Evolutionary conservation across 2,888 invertebrate species (phyloP).

Genomic region (Tachystola acroxantha): DNA sequence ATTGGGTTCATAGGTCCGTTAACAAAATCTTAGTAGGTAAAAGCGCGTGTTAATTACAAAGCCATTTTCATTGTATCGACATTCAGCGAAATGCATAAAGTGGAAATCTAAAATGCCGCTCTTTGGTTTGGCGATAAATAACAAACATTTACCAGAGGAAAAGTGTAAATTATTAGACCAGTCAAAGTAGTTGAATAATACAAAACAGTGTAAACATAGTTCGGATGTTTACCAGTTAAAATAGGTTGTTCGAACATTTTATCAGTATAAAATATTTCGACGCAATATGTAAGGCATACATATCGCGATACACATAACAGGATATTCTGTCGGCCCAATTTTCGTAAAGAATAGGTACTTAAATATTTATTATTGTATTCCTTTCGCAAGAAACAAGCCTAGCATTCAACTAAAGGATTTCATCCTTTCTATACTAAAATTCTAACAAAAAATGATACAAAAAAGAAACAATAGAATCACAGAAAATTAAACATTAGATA

Average conservation of each 20-base stretch:
- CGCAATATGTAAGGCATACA: background rate
- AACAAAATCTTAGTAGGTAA: slow-evolving; percentile 9
- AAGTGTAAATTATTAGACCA: too few relatives aligned
- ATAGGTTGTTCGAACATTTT: too few relatives aligned
- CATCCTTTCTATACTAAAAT: slow-evolving; percentile 55
- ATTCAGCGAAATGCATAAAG: slow-evolving; percentile 19
- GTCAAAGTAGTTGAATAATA: too few relatives aligned
- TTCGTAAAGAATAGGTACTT: slow-evolving; percentile 19
- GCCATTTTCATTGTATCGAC: slow-evolving; percentile 23
- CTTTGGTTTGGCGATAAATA: slow-evolving; percentile 45
- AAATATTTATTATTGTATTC: slow-evolving; percentile 12
- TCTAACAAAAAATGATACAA: slow-evolving; percentile 44
- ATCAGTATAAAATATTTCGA: background rate
- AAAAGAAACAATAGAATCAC: slow-evolving; percentile 60
- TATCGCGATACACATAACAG: slow-evolving; percentile 9
- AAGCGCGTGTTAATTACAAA: slow-evolving; percentile 49
- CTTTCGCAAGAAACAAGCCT: slow-evolving; percentile 34
- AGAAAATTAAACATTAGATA: slow-evolving; percentile 62
- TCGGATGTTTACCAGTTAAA: too few relatives aligned
- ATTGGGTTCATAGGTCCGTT: slow-evolving; percentile 33
- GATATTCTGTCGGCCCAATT: slow-evolving; percentile 31
- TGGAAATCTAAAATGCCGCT: slow-evolving; percentile 41
- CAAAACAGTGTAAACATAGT: too few relatives aligned
- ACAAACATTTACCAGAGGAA: background rate
- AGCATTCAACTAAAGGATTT: slow-evolving; percentile 60